These are phyloP conservation scores for Autographa gamma DNA, from an alignment of 2,888 invertebrate genomes.

Conservation along the genomic window DNA sequence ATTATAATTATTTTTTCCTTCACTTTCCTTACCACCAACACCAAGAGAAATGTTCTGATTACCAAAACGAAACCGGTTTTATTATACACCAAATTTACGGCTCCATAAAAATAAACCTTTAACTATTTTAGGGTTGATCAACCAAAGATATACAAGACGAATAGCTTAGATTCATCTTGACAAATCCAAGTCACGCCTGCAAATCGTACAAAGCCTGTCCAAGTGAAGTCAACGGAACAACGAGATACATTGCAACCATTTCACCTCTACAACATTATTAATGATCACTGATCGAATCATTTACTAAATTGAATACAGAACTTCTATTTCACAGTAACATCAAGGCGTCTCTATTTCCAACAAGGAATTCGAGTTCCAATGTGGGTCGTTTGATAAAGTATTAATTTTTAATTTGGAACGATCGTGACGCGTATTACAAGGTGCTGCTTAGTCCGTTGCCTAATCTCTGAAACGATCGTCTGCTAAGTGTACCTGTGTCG, in stretches of 20 bases:
- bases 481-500: conserved; percentile 55
- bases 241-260: conserved; percentile 53
- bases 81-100: neutral
- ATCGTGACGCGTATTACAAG: conserved; percentile 66
- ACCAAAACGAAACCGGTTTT: conserved; percentile 25
- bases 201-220: conserved; percentile 45
- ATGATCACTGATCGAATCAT: conserved; percentile 56
- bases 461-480: conserved; percentile 62
- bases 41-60: conserved; percentile 8
- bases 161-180: conserved; percentile 50
- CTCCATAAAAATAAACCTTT: neutral
- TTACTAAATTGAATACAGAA: conserved; percentile 53
- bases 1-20: conserved; percentile 72
- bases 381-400: conserved; percentile 70
- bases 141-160: conserved; percentile 36
- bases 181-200: conserved; percentile 47
- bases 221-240: conserved; percentile 49
- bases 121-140: conserved; percentile 14
- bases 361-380: conserved; percentile 46
- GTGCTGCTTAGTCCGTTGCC: conserved; percentile 54
- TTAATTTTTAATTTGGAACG: conserved; percentile 76
- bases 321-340: conserved; percentile 37
- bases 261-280: conserved; percentile 52
- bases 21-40: conserved; percentile 51
- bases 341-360: conserved; percentile 42